Evolutionary conservation across 2,113 vertebrate species (phyloP), one percentile per base, ranked within the genome.

Genomic region (Eolophus roseicapilla): DNA sequence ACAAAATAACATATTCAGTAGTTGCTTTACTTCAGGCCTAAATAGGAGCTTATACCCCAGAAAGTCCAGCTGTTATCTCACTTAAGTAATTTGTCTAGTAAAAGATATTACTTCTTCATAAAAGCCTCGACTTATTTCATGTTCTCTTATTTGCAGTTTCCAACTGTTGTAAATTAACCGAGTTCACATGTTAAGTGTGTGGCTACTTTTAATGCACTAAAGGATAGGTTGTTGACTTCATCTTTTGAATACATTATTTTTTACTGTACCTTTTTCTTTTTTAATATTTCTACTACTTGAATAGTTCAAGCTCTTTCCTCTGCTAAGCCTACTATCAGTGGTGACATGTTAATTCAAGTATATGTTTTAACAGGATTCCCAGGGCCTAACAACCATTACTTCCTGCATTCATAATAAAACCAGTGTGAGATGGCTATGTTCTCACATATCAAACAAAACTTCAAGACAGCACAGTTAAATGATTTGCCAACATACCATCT

Each of bases 371-470:
- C 53, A 44, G 86, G 77, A 95, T 96, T 95, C 94, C 86, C 88
- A 82, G 74, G 83, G 77, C 67, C 67, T 92, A 95, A 95, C 75
- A 96, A 81, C 76, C 87, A 95, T 96, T 78, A 95, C 80, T 96
- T 96, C 96, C 92, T 93, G 80, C 59, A 65, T 92, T 96, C 84
- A 84, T 94, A 96, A 94, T 89, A 92, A 84, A 75, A 95, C 17
- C 92, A 95, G 86, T 82, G 68, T 93, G 94, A 96, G 87, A 85
- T 81, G 47, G 85, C 64, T 83, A 52, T 76, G 68, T 94, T 93
- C 92, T 97, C 95, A 90, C 57, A 90, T 82, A 95, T 96, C 91
- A 96, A 97, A 94, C 85, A 89, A 80, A 81, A 88, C 43, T 74
- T 82, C 84, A 76, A 87, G 80, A 95, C 87, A 90, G 75, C 81